Conservation (phyloP, 2,888 invertebrate species). For the Trissoscelio sp. region DNA sequence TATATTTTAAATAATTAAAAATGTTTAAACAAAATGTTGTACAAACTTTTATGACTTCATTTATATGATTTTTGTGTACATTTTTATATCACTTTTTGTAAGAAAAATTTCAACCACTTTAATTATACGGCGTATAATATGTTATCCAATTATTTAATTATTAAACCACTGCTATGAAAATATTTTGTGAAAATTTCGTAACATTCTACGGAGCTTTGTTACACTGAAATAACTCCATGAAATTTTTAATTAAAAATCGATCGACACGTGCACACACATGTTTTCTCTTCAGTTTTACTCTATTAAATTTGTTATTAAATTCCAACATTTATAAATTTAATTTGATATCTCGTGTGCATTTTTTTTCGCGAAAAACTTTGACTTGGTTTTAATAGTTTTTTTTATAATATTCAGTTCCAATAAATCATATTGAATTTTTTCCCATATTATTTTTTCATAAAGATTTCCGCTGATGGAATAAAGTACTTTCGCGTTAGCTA, state of each 20-base stretch:
- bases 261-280: not conserved
- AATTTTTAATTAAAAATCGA: constrained; percentile 26
- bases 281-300: constrained; percentile 1
- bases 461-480: constrained; percentile 33
- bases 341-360: not conserved
- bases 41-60: too few species aligned
- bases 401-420: constrained; percentile 17
- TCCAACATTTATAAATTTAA: constrained; percentile 9
- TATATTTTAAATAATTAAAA: too few species aligned
- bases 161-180: not conserved
- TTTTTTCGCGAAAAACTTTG: not conserved
- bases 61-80: too few species aligned
- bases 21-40: too few species aligned
- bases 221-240: not conserved
- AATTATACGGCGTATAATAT: not conserved
- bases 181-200: constrained; percentile 1
- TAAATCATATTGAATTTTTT: constrained; percentile 37
- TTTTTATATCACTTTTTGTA: not conserved
- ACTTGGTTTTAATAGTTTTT: not conserved
- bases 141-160: not conserved
- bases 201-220: not conserved
- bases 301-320: constrained; percentile 28
- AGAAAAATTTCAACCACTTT: not conserved
- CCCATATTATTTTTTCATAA: constrained; percentile 31
- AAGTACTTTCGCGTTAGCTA: constrained; percentile 21